A percentile compares a stretch with the other conserved stretches of the same genome.
These are phyloP conservation scores for Lamprologus tigripictilis DNA, from an alignment of 2,113 vertebrate species.

Conservation along the genomic window DNA sequence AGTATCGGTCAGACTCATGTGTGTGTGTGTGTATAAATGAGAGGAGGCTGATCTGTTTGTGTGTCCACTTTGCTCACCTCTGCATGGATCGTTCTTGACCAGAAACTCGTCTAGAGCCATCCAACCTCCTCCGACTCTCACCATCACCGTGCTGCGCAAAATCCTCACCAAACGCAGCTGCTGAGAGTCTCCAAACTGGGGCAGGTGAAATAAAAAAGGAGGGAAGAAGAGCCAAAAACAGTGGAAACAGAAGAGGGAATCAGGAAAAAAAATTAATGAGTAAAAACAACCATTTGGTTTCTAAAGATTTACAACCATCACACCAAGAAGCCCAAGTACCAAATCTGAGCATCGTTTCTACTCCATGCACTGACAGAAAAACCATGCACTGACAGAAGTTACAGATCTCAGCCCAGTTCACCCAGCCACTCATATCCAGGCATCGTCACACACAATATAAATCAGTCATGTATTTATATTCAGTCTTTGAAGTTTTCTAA, in stretches of 20 bases:
- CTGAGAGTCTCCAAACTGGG: conserved; percentile 95
- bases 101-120: conserved; percentile 98
- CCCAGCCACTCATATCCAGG: neutral
- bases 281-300: neutral
- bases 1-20: neutral
- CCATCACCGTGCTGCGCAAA: conserved; percentile 96
- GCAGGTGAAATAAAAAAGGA: rapidly evolving
- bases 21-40: neutral
- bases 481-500: neutral
- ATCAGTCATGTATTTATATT: neutral
- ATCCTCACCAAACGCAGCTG: conserved; percentile 97
- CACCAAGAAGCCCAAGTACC: neutral
- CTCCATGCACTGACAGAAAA: conserved; percentile 54
- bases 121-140: conserved; percentile 95
- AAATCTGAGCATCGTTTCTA: neutral
- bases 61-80: conserved; percentile 76
- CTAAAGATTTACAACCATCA: neutral
- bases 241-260: neutral
- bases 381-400: conserved; percentile 29
- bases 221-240: neutral
- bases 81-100: conserved; percentile 96
- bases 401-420: neutral
- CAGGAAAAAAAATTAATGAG: neutral
- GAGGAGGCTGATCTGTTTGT: neutral
- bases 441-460: neutral